Base-by-base conservation (phyloP, 1,140 invertebrate species). In the Penaeus chinensis region DNA sequence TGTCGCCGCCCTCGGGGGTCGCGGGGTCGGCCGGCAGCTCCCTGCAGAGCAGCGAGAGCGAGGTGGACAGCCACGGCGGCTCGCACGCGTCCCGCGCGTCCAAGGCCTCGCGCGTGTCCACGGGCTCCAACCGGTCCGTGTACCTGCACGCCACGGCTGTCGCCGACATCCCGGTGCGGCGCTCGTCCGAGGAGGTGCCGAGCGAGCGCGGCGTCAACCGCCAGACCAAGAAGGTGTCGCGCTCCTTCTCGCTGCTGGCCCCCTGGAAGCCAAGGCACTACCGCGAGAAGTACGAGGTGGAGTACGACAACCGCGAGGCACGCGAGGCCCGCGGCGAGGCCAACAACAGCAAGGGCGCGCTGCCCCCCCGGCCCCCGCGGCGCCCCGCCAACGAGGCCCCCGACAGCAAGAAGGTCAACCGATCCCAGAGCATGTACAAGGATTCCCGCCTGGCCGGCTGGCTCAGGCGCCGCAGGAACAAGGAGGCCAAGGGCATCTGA, bases 191-290 rank as follows among this genome's bases (percentile, higher is more conserved):
- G 10, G 91, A 89, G 47, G 78, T 47, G 22, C 96, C 47, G 95
- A 95, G 3, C 94, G 96, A 84, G 61, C 24, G 61, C 20, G 78
- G 65, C n/a, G 63, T 84, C 13, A 82, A 85, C 60, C 77, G 89
- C 54, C 88, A 90, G 80, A 87, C 86, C 18, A 89, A 89, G 62
- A 91, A 91, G 74, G 91, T 96, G n/a, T 96, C 96, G 2, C 94
- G 96, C 65, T 96, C 96, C 60, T 96, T 97, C 88, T 96, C 96
- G 7, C 95, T 97, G 69, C 93, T 96, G 87, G 95, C 96, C 1
- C 96, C 96, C 1, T 97, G 96, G 96, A 95, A 95, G 84, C 96
- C 96, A 1, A 94, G 95, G 69, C 85, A 90, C 81, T 77, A 89
- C 79, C 61, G 87, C 10, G 90, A 90, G 84, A 89, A 84, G 32